Evolutionary conservation across 2,797 vertebrate genomes (phyloP), one percentile per base, ranked within the genome.

Genomic region (Anabacerthia variegaticeps): DNA sequence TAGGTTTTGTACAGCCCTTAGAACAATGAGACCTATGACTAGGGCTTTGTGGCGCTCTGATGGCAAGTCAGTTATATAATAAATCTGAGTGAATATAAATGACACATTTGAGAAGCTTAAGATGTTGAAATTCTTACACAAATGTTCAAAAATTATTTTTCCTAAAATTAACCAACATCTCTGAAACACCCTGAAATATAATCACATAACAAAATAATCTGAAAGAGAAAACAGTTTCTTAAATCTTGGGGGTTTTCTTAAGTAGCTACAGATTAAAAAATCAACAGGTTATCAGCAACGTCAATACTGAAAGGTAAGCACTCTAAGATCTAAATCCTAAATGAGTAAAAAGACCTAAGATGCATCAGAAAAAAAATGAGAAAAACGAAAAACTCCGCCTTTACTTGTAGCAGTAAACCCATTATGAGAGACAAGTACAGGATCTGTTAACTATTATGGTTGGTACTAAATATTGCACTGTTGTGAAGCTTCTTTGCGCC

Each of bases 371-470:
- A 52, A 66, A 77, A 20, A 39, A 85, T 27, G 18, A 79, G 15
- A 92, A 46, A 80, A 81, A 67, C 51, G 83, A 92, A 94, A 97
- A 96, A 72, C 96, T 98, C 96, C 91, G 93, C 91, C 93, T 96
- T 98, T 97, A 96, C 97, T 97, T 98, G 92, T 76, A 92, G 95
- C 96, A 98, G 97, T 97, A 98, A 97, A 79, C 6, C 95, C 89
- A 91, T 92, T 92, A 95, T 95, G 96, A 97, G 97, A 97, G 96
- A 95, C 96, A 97, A 97, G 95, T 95, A 96, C 96, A 94, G 96
- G 97, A 97, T 98, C 97, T 97, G 92, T 98, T 98, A 98, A 98
- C 98, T 96, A 96, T 96, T 98, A 92, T 97, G 98, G 98, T 96
- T 98, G 97, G 97, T 98, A 96, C 96, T 97, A 97, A 97, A 96